A percentile compares a stretch with the other conserved stretches of the same genome.
These are phyloP conservation scores for Heliopora coerulea DNA, from an alignment of 92 coral and sea anemone species.

Conservation along the genomic window DNA sequence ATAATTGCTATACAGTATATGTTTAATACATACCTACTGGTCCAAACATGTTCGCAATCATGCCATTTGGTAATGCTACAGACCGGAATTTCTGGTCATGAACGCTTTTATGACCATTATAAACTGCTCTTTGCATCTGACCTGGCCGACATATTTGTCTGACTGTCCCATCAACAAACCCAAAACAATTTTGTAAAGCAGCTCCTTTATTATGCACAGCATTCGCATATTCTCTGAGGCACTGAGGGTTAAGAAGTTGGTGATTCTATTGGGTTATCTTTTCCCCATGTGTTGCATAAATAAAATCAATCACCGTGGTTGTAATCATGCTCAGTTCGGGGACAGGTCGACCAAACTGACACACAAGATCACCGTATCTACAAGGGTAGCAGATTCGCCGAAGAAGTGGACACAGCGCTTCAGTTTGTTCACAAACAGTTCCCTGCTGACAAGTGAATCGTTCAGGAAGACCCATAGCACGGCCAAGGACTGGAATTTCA, in stretches of 20 bases:
- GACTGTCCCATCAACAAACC: too few relatives aligned
- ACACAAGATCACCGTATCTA: conserved; percentile 1
- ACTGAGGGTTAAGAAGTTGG: not conserved
- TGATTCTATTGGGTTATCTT: not conserved
- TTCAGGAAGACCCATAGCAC: too few relatives aligned
- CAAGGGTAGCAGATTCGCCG: too few relatives aligned
- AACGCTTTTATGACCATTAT: conserved; percentile 1
- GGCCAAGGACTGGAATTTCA: too few relatives aligned
- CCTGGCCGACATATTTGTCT: too few relatives aligned
- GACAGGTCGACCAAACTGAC: too few relatives aligned
- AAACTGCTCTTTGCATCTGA: too few relatives aligned
- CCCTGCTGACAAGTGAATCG: too few relatives aligned
- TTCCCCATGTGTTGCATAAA: not conserved
- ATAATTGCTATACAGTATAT: not conserved
- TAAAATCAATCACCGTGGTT: not conserved
- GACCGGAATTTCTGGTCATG: not conserved
- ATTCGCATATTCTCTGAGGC: not conserved
- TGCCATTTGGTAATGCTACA: not conserved
- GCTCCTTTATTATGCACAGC: not conserved
- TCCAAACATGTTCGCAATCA: not conserved
- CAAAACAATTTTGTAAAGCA: not conserved
- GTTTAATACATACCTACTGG: not conserved
- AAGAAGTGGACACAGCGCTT: too few relatives aligned
- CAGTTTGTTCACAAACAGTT: too few relatives aligned
- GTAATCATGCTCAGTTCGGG: conserved; percentile 1